Evolutionary conservation across 2,888 invertebrate genomes (phyloP), one percentile per base, ranked within the genome.

Genomic region (Pherbina coryleti): DNA sequence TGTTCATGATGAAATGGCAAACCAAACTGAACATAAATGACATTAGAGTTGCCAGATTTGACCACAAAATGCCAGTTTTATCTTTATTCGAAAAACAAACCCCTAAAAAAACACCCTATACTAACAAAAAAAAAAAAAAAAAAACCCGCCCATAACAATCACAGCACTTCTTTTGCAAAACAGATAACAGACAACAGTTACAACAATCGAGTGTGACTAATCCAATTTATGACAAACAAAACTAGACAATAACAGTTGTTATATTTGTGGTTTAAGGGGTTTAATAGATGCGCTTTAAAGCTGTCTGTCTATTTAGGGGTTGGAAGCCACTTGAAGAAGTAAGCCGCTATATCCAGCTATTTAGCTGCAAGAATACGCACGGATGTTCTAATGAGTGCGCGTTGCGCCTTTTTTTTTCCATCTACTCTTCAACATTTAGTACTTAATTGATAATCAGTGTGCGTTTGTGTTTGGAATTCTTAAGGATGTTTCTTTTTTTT

Each of bases 121-220:
- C n/a, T n/a, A n/a, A n/a, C n/a, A n/a, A n/a, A n/a, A n/a, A n/a
- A n/a, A n/a, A n/a, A n/a, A n/a, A n/a, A n/a, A n/a, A 51, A 14
- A 44, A 14, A 11, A 44, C 7, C 37, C 44, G 14, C 11, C 44
- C 44, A 44, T 44, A 44, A 44, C 11, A 44, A 44, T 44, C 11
- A 44, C 11, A 44, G 44, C 1, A 44, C 44, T 44, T 19, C 5
- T 44, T 22, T 72, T 14, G 34, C 31, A 53, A 34, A 57, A 14
- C 25, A 60, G n/a, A 66, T 44, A 57, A 72, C 19, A 72, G 72
- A 72, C 25, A 72, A 75, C 66, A 75, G 53, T 77, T 75, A 77
- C 64, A 62, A 78, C 79, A 82, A 80, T 80, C 69, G 73, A 75
- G 77, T 79, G 81, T 81, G 82, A 77, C 80, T 77, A 82, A 82